phyloP scores from a whole-genome alignment of 2,888 invertebrate species.

The Athetis lepigone region DNA sequence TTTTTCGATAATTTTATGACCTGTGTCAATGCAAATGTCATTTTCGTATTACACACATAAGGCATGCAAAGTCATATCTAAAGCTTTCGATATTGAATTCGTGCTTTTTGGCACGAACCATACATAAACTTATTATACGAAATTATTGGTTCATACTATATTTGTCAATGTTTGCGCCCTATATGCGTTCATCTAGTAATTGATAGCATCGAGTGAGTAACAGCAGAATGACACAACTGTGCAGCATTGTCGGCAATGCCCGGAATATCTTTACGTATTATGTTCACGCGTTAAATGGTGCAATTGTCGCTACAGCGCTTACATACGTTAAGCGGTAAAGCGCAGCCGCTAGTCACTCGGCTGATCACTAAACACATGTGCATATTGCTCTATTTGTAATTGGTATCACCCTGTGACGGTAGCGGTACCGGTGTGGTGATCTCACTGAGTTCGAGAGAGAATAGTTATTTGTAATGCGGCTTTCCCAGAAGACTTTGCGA shows the following conservation, averaged over 20 bases:
- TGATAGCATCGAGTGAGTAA: conserved; percentile 46
- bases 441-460: conserved; percentile 20
- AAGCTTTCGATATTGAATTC: too few species aligned
- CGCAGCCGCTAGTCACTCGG: conserved; percentile 6
- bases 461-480: neutral
- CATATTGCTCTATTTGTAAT: conserved; percentile 52
- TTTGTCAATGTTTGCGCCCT: conserved; percentile 5
- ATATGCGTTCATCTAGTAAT: conserved; percentile 35
- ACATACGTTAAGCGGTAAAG: conserved; percentile 46
- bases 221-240: conserved; percentile 51
- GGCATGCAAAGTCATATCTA: neutral
- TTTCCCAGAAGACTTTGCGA: neutral
- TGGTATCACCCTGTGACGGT: conserved; percentile 33
- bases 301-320: conserved; percentile 56
- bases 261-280: conserved; percentile 57
- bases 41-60: conserved; percentile 9
- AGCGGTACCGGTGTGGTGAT: conserved; percentile 21
- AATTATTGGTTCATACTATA: neutral
- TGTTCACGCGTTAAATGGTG: conserved; percentile 64
- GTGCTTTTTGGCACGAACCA: too few species aligned
- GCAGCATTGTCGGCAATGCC: conserved; percentile 34
- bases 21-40: neutral
- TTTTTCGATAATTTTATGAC: neutral
- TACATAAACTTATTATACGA: neutral
- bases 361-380: conserved; percentile 38